These are phyloP conservation scores for Aleiodes sp. DNA, from an alignment of 1,140 invertebrate species.

Conservation along the genomic window DNA sequence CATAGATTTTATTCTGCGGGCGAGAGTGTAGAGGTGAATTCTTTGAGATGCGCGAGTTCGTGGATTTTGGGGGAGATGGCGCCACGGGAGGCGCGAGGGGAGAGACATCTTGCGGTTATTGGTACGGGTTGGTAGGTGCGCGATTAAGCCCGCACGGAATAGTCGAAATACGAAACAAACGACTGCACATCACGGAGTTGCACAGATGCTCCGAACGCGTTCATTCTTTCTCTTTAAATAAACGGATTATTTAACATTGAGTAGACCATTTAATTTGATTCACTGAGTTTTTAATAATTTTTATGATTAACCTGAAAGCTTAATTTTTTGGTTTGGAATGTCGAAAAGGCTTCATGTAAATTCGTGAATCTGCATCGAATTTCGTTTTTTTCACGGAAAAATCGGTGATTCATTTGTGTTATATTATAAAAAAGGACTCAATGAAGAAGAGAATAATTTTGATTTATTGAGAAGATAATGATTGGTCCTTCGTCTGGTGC, in stretches of 20 bases:
- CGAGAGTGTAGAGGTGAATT: too few relatives aligned
- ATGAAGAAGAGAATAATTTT: neutral
- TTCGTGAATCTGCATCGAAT: too few relatives aligned
- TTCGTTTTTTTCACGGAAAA: too few relatives aligned
- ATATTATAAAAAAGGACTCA: neutral
- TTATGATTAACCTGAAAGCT: too few relatives aligned
- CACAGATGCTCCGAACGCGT: conserved; percentile 7
- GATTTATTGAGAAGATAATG: conserved; percentile 41
- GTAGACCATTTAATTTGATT: neutral
- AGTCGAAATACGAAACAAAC: conserved; percentile 17
- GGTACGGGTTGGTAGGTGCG: neutral
- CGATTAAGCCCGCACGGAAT: neutral
- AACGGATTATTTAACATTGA: neutral
- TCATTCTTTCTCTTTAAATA: conserved; percentile 4
- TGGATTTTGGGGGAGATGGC: too few relatives aligned
- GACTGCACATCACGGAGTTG: neutral
- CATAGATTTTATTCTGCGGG: too few relatives aligned
- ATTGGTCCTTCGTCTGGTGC: conserved; percentile 58
- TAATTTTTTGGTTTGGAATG: too few relatives aligned
- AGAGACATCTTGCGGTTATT: neutral
- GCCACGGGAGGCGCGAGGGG: neutral
- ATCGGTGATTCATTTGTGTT: neutral
- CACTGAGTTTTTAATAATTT: neutral
- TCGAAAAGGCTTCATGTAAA: too few relatives aligned
- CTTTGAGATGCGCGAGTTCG: too few relatives aligned